Evolutionary conservation across 1,140 invertebrate genomes (phyloP).

Genomic region (Harpegnathos saltator): DNA sequence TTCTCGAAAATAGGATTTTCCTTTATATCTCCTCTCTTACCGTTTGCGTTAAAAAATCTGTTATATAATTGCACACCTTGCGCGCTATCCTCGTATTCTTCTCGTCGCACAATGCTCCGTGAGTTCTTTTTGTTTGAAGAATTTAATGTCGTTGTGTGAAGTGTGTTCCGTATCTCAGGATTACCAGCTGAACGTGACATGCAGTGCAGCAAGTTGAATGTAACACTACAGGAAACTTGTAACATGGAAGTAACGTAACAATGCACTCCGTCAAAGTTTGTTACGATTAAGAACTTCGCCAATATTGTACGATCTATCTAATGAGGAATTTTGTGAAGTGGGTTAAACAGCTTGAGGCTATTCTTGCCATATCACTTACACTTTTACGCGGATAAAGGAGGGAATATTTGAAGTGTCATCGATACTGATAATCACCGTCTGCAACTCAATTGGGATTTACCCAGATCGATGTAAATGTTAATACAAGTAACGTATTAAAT

Average conservation of each 20-base stretch:
- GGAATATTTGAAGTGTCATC: neutral
- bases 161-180: slow-evolving; percentile 26
- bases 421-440: slow-evolving; percentile 4
- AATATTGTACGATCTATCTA: slow-evolving; percentile 34
- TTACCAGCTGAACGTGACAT: slow-evolving; percentile 36
- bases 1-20: neutral
- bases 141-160: slow-evolving; percentile 22
- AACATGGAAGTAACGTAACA: slow-evolving; percentile 32
- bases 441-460: neutral
- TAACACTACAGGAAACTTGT: slow-evolving; percentile 37
- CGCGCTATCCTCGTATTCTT: neutral
- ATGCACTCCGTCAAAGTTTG: slow-evolving; percentile 44
- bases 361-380: neutral
- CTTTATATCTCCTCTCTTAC: neutral
- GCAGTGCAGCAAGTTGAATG: slow-evolving; percentile 13
- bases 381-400: neutral
- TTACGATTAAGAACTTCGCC: slow-evolving; percentile 25
- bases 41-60: neutral
- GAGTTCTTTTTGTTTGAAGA: slow-evolving; percentile 40
- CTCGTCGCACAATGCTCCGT: neutral
- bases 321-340: slow-evolving; percentile 16
- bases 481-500: too few relatives aligned
- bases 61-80: slow-evolving; percentile 4
- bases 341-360: neutral
- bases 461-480: too few relatives aligned